Evolutionary conservation across 2,888 invertebrate genomes (phyloP), one percentile per base, ranked within the genome.

Genomic region (Phragmatobia fuliginosa): DNA sequence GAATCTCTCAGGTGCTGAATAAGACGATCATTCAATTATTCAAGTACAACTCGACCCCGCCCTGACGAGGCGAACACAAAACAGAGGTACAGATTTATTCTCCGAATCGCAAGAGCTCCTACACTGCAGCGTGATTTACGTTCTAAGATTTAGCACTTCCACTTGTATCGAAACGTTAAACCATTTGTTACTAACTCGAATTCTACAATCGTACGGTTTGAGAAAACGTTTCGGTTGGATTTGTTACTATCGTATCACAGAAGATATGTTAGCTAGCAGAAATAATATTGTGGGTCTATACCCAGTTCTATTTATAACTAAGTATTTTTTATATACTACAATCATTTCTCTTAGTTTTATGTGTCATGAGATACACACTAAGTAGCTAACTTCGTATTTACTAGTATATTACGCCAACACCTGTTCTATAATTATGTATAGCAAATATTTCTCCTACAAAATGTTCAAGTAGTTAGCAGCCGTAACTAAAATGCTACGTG

Each of bases 81-180:
- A 83, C 80, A 80, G 83, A 80, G 83, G 78, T 85, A 85, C 83
- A 83, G 88, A 91, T 90, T 90, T 91, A 89, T 90, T 84, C 84
- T 81, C 83, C 83, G 82, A 87, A 87, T 88, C 85, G 87, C 87
- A 83, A 80, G 78, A 87, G 85, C 83, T 82, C 77, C 81, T 76
- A 84, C 83, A 81, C 82, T 85, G 86, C 82, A 87, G 74, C 78
- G 86, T 90, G 91, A 91, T 91, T 90, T 91, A 91, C 88, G 88
- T 81, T 84, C 84, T 84, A 89, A 90, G 89, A 91, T 91, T 90
- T 89, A 91, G 88, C 87, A 89, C 89, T 89, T 89, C 88, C 89
- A 89, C 88, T 91, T 89, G 91, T 90, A 92, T 91, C 88, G 90
- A 87, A 90, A 91, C 85, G 90, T 86, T 89, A 87, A 88, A 90